Conservation (phyloP, 64 coral and sea anemone species). For the Porites lutea region DNA sequence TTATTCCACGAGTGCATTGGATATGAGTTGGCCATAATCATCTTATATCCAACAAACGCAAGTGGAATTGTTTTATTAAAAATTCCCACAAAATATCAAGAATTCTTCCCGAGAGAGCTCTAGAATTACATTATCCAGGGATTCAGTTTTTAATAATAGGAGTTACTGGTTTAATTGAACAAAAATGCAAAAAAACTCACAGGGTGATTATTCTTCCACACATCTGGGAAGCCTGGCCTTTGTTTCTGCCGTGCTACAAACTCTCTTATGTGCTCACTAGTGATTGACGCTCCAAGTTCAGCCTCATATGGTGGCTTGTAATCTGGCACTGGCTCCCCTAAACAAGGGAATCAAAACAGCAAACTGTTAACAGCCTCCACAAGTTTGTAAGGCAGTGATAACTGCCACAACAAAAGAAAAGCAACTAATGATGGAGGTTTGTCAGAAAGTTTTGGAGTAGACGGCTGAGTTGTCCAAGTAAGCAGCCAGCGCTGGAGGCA, state of each 20-base stretch:
- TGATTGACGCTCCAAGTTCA: constrained; percentile 78
- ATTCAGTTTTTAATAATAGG: neutral
- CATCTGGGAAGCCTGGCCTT: constrained; percentile 89
- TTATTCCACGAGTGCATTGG: too few relatives aligned
- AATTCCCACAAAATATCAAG: too few relatives aligned
- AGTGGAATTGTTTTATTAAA: too few relatives aligned
- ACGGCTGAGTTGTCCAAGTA: too few relatives aligned
- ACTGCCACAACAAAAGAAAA: neutral
- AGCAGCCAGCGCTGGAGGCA: too few relatives aligned
- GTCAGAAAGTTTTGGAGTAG: too few relatives aligned
- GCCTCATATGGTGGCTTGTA: constrained; percentile 83
- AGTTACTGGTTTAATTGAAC: neutral
- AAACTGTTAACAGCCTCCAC: neutral
- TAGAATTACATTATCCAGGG: too few relatives aligned
- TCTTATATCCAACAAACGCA: too few relatives aligned
- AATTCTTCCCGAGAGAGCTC: too few relatives aligned
- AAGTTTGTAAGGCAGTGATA: neutral
- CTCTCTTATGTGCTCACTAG: constrained; percentile 72
- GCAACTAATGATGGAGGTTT: too few relatives aligned
- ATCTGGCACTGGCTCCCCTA: constrained; percentile 75
- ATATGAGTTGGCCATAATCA: too few relatives aligned
- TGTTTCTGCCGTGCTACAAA: constrained; percentile 79
- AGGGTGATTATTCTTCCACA: constrained; percentile 91
- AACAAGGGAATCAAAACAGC: neutral
- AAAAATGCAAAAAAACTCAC: constrained; percentile 36